These are phyloP conservation scores for Drosophila maculinotata DNA, from an alignment of 2,888 invertebrate species.

Conservation along the genomic window DNA sequence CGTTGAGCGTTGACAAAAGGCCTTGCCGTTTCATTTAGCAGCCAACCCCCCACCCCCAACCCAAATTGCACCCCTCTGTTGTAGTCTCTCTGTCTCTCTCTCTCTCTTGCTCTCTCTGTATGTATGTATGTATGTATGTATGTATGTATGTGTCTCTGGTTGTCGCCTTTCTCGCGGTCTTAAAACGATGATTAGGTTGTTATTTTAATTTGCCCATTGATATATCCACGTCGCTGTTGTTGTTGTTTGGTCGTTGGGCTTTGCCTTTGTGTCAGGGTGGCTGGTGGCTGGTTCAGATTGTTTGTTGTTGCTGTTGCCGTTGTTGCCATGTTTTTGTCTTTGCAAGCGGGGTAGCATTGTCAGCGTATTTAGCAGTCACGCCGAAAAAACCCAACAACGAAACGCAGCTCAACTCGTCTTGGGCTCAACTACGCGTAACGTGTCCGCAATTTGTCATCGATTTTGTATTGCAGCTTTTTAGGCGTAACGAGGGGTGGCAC, in stretches of 20 bases:
- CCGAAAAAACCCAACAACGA: constrained; percentile 30
- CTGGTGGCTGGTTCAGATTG: constrained; percentile 57
- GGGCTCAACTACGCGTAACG: constrained; percentile 85
- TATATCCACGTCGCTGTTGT: constrained; percentile 72
- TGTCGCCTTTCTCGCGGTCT: constrained; percentile 83
- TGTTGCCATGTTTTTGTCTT: constrained; percentile 51
- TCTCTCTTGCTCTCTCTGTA: too few relatives aligned
- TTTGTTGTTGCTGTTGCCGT: constrained; percentile 35
- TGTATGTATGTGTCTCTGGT: constrained; percentile 19
- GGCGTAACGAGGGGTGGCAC: constrained; percentile 67
- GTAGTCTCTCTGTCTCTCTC: too few relatives aligned
- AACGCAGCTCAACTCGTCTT: constrained; percentile 70
- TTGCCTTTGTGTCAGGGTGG: constrained; percentile 72
- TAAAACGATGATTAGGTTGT: constrained; percentile 86
- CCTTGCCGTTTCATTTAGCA: constrained; percentile 81
- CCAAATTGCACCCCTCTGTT: constrained; percentile 40
- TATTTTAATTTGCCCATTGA: constrained; percentile 86
- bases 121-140: constrained; percentile 3
- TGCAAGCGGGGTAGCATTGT: constrained; percentile 68
- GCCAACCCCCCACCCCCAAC: constrained; percentile 32
- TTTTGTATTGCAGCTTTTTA: constrained; percentile 82
- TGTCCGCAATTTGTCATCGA: constrained; percentile 85
- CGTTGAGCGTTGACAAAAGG: constrained; percentile 76
- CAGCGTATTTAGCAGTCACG: constrained; percentile 81
- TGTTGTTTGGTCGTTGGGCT: constrained; percentile 67